phyloP scores from a whole-genome alignment of 2,888 invertebrate species.

The Eupsilia transversa region DNA sequence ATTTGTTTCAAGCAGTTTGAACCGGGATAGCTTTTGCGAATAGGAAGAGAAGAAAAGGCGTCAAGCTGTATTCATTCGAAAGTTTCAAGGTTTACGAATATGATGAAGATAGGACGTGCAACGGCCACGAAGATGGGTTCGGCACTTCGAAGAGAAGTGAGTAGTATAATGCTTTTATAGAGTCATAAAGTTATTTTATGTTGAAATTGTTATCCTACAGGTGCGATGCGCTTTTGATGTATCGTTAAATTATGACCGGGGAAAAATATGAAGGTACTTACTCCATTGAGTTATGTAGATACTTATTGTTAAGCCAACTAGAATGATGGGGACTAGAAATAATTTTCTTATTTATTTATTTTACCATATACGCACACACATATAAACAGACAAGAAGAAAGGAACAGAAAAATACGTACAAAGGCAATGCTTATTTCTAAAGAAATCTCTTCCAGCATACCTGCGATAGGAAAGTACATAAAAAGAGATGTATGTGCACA shows the following conservation, averaged over 20 bases:
- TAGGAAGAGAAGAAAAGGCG: conserved; percentile 76
- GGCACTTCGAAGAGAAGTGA: conserved; percentile 86
- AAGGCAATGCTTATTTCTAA: too few relatives aligned
- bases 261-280: conserved; percentile 40
- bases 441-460: too few relatives aligned
- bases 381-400: too few relatives aligned
- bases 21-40: conserved; percentile 64
- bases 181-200: conserved; percentile 70
- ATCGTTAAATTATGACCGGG: conserved; percentile 42
- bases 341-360: too few relatives aligned
- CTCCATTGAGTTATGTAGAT: conserved; percentile 32
- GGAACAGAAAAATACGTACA: too few relatives aligned
- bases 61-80: conserved; percentile 90
- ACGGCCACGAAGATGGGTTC: conserved; percentile 86
- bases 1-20: conserved; percentile 31
- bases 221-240: conserved; percentile 63
- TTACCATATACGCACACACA: too few relatives aligned
- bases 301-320: conserved; percentile 9
- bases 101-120: conserved; percentile 86
- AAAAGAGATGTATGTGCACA: too few relatives aligned
- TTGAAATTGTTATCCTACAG: conserved; percentile 66
- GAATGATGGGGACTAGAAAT: too few relatives aligned
- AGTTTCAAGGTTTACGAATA: conserved; percentile 89
- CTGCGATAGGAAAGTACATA: too few relatives aligned
- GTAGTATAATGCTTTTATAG: conserved; percentile 72